Evolutionary conservation across 2,797 vertebrate species (phyloP), one percentile per base, ranked within the genome.

Genomic region (Anguilla megastoma): DNA sequence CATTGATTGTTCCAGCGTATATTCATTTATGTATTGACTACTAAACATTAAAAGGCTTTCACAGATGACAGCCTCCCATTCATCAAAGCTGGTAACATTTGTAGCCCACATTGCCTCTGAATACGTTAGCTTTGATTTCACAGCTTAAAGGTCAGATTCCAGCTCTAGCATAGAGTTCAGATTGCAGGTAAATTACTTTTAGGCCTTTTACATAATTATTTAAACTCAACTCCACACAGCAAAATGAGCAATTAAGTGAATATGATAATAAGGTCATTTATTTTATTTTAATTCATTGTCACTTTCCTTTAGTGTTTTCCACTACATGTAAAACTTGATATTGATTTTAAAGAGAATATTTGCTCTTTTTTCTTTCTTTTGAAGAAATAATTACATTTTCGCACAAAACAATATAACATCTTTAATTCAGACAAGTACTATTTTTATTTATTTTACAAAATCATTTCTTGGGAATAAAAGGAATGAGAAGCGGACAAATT

Each of bases 31-130:
- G 87, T 87, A 89, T 90, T 86, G 90, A 91, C 91, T 87, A 85
- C 63, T 88, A 71, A 89, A 88, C 90, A 89, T 92, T 92, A 92
- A 92, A 91, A 90, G 90, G 88, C 82, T 89, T 89, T 87, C 83
- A 86, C 82, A 85, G 86, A 87, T 41, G 83, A 66, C 52, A 84
- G 80, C 84, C n/a, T 30, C 48, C 52, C 86, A 69, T 60, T 84
- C 86, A 60, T 89, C 86, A 87, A 66, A 86, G 71, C 86, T 50
- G 80, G 84, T 87, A 89, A 79, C 86, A 85, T 87, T 87, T 87
- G 69, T 87, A 14, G 69, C 69, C 86, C 45, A 50, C 71, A 54
- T 82, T 60, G 83, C 86, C 87, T 87, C 85, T 85, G 86, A 87
- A 87, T 82, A 87, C 52, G 84, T 85, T 85, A 89, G 86, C 84